Conservation (phyloP, 2,113 vertebrate genomes). For the Anolis carolinensis region DNA sequence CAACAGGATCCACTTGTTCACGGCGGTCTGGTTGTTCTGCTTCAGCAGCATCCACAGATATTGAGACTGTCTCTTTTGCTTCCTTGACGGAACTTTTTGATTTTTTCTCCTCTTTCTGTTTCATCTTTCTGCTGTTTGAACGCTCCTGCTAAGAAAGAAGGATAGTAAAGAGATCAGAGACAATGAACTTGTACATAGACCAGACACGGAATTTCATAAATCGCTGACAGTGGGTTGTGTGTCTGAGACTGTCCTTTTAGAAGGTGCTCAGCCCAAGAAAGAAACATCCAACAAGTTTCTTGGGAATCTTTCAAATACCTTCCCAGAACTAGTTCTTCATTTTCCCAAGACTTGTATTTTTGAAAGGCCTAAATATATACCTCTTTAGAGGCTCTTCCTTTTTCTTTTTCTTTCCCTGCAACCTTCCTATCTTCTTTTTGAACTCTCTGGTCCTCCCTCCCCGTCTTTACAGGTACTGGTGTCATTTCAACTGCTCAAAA, state of each 20-base stretch:
- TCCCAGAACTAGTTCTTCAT: not conserved
- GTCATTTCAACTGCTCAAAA: conserved; percentile 46
- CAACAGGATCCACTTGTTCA: conserved; percentile 62
- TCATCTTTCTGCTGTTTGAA: conserved; percentile 70
- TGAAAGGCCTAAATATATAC: conserved; percentile 31
- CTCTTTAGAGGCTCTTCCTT: conserved; percentile 63
- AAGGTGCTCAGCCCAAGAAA: not conserved
- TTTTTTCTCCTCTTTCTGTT: conserved; percentile 69
- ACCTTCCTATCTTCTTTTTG: conserved; percentile 70
- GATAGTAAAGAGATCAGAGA: not conserved
- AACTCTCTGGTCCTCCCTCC: conserved; percentile 63
- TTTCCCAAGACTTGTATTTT: not conserved
- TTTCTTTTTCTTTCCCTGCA: conserved; percentile 70
- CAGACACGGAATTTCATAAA: not conserved
- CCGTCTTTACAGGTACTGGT: conserved; percentile 61
- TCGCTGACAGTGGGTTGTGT: not conserved
- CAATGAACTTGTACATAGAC: too few species aligned
- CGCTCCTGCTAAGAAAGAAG: conserved; percentile 63
- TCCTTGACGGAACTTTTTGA: not conserved
- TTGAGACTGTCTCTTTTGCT: conserved; percentile 19
- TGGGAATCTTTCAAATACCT: not conserved
- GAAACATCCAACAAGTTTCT: not conserved
- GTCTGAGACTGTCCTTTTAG: not conserved
- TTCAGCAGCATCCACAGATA: conserved; percentile 1
- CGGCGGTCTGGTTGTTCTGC: not conserved